Conservation (phyloP, 2,797 vertebrate species). For the Dryobates pubescens region DNA sequence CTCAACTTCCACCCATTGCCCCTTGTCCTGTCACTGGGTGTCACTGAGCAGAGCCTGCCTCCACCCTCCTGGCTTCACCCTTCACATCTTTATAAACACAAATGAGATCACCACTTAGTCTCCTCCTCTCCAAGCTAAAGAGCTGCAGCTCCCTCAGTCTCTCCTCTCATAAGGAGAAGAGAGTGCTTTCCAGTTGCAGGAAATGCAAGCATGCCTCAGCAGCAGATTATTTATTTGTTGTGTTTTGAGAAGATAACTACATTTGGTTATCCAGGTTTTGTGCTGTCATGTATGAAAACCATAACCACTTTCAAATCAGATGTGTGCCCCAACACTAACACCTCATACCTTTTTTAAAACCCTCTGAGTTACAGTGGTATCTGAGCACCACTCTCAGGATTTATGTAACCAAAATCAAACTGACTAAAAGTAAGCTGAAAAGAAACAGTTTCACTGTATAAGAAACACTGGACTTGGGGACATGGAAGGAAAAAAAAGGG, state of each 20-base stretch:
- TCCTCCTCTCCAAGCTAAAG: too few relatives aligned
- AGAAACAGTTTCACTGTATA: not conserved
- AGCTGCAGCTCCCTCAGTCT: too few relatives aligned
- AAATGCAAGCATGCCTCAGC: not conserved
- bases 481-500: too few relatives aligned
- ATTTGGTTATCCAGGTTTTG: not conserved
- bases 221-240: not conserved
- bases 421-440: not conserved
- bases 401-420: not conserved
- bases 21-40: too few relatives aligned
- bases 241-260: not conserved
- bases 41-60: too few relatives aligned
- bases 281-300: too few relatives aligned
- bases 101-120: too few relatives aligned
- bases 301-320: not conserved
- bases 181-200: not conserved
- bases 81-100: too few relatives aligned
- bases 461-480: not conserved
- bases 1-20: too few relatives aligned
- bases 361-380: not conserved
- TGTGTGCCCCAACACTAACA: not conserved
- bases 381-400: not conserved
- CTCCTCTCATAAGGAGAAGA: too few relatives aligned
- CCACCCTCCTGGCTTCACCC: too few relatives aligned
- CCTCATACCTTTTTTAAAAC: not conserved